These are phyloP conservation scores for Tragopan temminckii DNA, from an alignment of 2,797 vertebrate species.

Conservation along the genomic window DNA sequence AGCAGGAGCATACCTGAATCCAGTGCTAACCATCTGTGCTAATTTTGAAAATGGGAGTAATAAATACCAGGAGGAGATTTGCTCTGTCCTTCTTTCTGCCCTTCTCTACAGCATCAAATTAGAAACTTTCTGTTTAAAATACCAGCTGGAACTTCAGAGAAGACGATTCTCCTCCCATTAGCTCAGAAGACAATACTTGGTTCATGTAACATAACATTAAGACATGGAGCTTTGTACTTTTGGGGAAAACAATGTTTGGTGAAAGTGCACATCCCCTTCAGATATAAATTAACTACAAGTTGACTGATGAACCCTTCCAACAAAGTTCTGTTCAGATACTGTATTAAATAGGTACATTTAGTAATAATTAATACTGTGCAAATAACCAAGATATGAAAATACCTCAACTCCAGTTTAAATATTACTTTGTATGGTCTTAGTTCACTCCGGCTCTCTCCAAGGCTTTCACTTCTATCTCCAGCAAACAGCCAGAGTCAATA, in stretches of 20 bases:
- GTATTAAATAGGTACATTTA: neutral
- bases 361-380: neutral
- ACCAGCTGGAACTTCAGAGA: neutral
- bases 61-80: neutral
- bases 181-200: neutral
- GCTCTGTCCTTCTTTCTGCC: neutral
- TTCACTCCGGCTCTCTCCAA: neutral
- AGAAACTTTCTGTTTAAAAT: neutral
- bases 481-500: slow-evolving; percentile 37
- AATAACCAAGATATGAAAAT: slow-evolving; percentile 4
- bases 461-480: slow-evolving; percentile 17
- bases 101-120: neutral
- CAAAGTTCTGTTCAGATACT: neutral
- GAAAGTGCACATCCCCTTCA: neutral
- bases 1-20: neutral
- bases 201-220: neutral
- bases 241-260: neutral
- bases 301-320: neutral
- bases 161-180: neutral
- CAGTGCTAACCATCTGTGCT: neutral
- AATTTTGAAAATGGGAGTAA: neutral
- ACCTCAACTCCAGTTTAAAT: neutral
- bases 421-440: neutral
- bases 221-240: neutral
- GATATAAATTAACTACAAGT: neutral